phyloP scores from a whole-genome alignment of 2,888 invertebrate genomes.

The Ichneumoninae sp. region DNA sequence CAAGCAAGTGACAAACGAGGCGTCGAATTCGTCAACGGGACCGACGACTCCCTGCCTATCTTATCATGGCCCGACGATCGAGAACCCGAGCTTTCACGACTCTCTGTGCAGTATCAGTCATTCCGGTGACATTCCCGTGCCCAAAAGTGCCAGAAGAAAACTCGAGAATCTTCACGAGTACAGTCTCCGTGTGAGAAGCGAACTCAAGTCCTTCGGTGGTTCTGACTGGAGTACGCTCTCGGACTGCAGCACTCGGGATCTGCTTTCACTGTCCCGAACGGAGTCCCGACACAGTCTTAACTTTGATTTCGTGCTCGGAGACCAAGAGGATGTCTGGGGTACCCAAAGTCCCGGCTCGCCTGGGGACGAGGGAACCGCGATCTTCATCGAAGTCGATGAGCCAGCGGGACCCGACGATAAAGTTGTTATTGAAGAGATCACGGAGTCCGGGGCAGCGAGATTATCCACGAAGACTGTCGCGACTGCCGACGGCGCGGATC shows the following conservation, averaged over 20 bases:
- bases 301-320: slow-evolving; percentile 58
- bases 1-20: slow-evolving; percentile 76
- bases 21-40: slow-evolving; percentile 71
- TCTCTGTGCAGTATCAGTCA: slow-evolving; percentile 79
- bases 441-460: slow-evolving; percentile 55
- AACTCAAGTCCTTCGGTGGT: slow-evolving; percentile 76
- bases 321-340: slow-evolving; percentile 61
- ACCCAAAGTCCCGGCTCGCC: neutral
- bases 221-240: slow-evolving; percentile 76
- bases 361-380: slow-evolving; percentile 2
- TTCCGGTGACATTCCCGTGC: slow-evolving; percentile 72
- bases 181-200: slow-evolving; percentile 77
- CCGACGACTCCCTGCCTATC: slow-evolving; percentile 75
- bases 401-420: slow-evolving; percentile 10
- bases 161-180: slow-evolving; percentile 82
- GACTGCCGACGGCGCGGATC: slow-evolving; percentile 73
- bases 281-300: slow-evolving; percentile 74
- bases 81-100: slow-evolving; percentile 76
- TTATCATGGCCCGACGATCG: slow-evolving; percentile 70
- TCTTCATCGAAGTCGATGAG: slow-evolving; percentile 35
- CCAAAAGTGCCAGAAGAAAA: slow-evolving; percentile 75
- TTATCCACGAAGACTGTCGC: slow-evolving; percentile 55
- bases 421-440: slow-evolving; percentile 55
- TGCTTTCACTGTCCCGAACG: slow-evolving; percentile 73
- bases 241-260: slow-evolving; percentile 76